A percentile compares a stretch with the other conserved stretches of the same genome.
These are phyloP conservation scores for Nudaria mundana DNA, from an alignment of 2,888 invertebrate species.

Conservation along the genomic window DNA sequence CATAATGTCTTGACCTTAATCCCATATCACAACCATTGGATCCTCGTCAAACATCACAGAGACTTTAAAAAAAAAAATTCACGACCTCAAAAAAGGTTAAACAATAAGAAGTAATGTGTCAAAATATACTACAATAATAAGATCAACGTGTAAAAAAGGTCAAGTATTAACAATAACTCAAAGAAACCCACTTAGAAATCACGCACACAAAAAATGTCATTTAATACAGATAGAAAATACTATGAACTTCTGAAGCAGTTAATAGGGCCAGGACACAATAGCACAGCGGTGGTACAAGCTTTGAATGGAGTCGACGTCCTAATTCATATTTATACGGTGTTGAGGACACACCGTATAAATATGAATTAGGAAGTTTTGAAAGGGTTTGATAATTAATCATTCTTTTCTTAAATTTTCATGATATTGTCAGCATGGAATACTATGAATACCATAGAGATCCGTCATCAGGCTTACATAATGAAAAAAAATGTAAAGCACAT, in stretches of 20 bases:
- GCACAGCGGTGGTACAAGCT: slow-evolving; percentile 52
- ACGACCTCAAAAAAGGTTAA: slow-evolving; percentile 59
- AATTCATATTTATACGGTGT: slow-evolving; percentile 63
- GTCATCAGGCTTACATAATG: too few relatives aligned
- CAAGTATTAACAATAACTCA: slow-evolving; percentile 48
- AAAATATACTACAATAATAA: slow-evolving; percentile 71
- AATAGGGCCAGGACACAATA: slow-evolving; percentile 62
- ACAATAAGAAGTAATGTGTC: slow-evolving; percentile 75
- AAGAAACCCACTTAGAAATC: slow-evolving; percentile 51
- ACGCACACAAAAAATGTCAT: slow-evolving; percentile 56
- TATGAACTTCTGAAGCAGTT: slow-evolving; percentile 80
- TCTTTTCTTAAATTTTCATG: slow-evolving; percentile 34
- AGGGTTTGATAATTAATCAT: slow-evolving; percentile 45
- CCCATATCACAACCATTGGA: slow-evolving; percentile 54
- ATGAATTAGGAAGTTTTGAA: slow-evolving; percentile 65
- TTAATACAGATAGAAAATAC: slow-evolving; percentile 56
- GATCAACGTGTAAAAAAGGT: slow-evolving; percentile 49
- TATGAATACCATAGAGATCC: too few relatives aligned
- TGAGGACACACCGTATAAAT: slow-evolving; percentile 51
- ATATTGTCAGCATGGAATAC: slow-evolving; percentile 40
- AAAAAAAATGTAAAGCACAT: too few relatives aligned
- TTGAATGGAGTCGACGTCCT: slow-evolving; percentile 58
- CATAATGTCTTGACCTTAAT: slow-evolving; percentile 62
- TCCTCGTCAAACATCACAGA: slow-evolving; percentile 59
- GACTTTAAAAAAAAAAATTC: slow-evolving; percentile 60